Percentiles rank a stretch among this genome's conserved stretches.
Conservation (phyloP, 2,888 invertebrate species). For the Leptarthrus brevirostris region DNA sequence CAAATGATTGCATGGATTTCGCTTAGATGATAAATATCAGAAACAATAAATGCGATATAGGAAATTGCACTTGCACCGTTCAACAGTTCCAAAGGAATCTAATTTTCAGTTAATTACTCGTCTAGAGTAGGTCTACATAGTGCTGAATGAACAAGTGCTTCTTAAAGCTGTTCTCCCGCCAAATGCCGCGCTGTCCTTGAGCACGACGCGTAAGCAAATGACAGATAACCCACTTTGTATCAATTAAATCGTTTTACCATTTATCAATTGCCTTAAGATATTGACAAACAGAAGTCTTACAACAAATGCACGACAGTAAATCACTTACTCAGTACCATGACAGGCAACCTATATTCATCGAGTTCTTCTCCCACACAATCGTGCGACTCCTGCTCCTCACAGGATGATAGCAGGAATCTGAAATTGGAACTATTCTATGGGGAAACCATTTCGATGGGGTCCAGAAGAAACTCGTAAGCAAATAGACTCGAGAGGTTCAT, state of each 20-base stretch:
- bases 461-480: constrained; percentile 21
- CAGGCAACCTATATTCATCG: too few species aligned
- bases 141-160: too few species aligned
- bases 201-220: not conserved
- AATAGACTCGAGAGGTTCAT: constrained; percentile 44
- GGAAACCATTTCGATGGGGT: too few species aligned
- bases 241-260: constrained; percentile 35
- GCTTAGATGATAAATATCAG: too few species aligned
- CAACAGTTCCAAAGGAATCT: too few species aligned
- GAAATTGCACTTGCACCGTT: too few species aligned
- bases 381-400: not conserved
- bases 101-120: too few species aligned
- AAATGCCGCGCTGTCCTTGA: not conserved
- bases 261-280: constrained; percentile 36
- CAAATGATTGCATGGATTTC: too few species aligned
- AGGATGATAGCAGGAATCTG: not conserved
- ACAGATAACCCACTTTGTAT: constrained; percentile 39
- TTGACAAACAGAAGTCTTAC: constrained; percentile 36
- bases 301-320: constrained; percentile 30
- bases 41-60: too few species aligned
- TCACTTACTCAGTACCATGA: constrained; percentile 22
- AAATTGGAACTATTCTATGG: too few species aligned
- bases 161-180: too few species aligned
- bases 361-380: not conserved
- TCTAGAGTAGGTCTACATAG: too few species aligned